A percentile compares a stretch with the other conserved stretches of the same genome.
Conservation (phyloP, 2,113 vertebrate species). For the Patagioenas fasciata region DNA sequence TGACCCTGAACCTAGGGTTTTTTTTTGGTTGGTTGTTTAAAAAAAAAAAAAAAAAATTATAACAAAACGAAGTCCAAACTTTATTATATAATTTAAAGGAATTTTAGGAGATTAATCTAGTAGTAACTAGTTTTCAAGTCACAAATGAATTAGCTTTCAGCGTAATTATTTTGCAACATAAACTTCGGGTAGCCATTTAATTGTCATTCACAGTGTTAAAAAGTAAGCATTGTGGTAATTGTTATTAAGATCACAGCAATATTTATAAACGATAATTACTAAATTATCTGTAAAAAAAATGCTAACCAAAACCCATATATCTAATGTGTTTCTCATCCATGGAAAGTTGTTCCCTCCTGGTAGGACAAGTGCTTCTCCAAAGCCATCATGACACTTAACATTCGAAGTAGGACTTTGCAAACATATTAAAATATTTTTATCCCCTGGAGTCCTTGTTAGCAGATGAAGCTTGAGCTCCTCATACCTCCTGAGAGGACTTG, state of each 20-base stretch:
- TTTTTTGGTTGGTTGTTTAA: background rate
- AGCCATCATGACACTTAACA: background rate
- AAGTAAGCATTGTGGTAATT: background rate
- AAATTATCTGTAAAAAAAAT: background rate
- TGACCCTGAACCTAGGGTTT: constrained; percentile 76
- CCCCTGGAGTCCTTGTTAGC: background rate
- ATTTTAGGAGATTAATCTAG: background rate
- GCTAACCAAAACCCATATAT: background rate
- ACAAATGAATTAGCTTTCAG: background rate
- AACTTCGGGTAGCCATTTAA: background rate
- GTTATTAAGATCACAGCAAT: background rate
- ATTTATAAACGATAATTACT: background rate
- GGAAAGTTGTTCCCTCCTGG: background rate
- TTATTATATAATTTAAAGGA: background rate
- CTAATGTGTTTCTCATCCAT: background rate
- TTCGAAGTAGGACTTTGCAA: background rate
- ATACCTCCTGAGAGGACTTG: background rate
- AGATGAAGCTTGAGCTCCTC: background rate
- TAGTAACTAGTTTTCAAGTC: background rate
- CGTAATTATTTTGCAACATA: background rate
- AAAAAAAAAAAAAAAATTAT: background rate
- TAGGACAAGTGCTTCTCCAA: background rate
- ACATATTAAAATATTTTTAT: background rate
- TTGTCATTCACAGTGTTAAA: background rate
- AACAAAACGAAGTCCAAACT: background rate